phyloP scores from a whole-genome alignment of 2,797 vertebrate genomes.

The Typhlichthys eigenmanni region DNA sequence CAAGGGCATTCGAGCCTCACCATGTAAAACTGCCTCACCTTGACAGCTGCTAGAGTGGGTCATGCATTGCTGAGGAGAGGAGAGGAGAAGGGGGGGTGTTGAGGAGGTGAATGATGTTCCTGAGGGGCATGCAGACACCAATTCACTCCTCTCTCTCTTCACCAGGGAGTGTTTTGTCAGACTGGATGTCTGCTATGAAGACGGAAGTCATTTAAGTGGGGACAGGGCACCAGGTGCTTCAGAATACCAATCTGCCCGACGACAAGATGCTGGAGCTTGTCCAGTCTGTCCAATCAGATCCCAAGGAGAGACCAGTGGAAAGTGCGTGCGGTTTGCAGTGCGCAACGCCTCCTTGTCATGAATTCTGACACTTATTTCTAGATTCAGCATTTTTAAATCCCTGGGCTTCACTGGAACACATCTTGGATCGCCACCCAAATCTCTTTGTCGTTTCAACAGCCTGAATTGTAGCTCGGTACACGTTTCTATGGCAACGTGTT shows the following conservation, averaged over 20 bases:
- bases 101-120: slow-evolving; percentile 62
- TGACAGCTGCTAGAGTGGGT: slow-evolving; percentile 81
- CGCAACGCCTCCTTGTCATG: slow-evolving; percentile 32
- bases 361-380: slow-evolving; percentile 31
- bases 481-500: too few relatives aligned
- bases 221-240: slow-evolving; percentile 70
- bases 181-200: slow-evolving; percentile 54
- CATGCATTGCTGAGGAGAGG: slow-evolving; percentile 59
- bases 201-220: slow-evolving; percentile 60
- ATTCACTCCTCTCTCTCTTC: slow-evolving; percentile 63
- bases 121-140: slow-evolving; percentile 66
- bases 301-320: slow-evolving; percentile 27
- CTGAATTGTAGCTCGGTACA: too few relatives aligned
- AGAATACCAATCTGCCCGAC: slow-evolving; percentile 48
- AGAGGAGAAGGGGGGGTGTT: slow-evolving; percentile 10
- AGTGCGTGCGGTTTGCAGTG: slow-evolving; percentile 13
- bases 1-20: slow-evolving; percentile 82
- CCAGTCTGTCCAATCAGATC: slow-evolving; percentile 58
- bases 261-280: slow-evolving; percentile 45
- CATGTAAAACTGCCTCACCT: slow-evolving; percentile 80
- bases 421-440: too few relatives aligned
- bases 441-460: too few relatives aligned
- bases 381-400: neutral
- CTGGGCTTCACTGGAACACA: too few relatives aligned
- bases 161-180: slow-evolving; percentile 61